Percentiles rank a stretch among this genome's conserved stretches.
Conservation (phyloP, 2,797 vertebrate species). For the Scleropages formosus region DNA sequence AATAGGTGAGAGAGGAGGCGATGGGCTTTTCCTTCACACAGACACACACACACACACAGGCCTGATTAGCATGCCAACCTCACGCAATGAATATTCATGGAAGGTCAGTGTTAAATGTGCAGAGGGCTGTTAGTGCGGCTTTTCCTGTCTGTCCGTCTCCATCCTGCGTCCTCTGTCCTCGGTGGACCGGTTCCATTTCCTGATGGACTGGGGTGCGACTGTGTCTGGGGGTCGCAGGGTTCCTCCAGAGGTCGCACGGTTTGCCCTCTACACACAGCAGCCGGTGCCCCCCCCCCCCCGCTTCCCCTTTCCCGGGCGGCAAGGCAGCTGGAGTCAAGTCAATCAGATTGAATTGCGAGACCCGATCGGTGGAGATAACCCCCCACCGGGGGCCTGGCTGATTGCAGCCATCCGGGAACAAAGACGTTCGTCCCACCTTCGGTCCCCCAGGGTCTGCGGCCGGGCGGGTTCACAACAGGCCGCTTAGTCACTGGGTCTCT, state of each 20-base stretch:
- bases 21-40: too few species aligned
- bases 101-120: constrained; percentile 55
- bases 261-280: neutral
- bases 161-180: neutral
- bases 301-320: too few species aligned
- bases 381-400: neutral
- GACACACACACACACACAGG: neutral
- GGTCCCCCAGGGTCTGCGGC: neutral
- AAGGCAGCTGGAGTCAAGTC: neutral
- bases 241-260: neutral
- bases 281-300: too few species aligned
- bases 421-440: neutral
- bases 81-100: constrained; percentile 56
- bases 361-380: constrained; percentile 12
- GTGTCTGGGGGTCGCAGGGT: neutral
- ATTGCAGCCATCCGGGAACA: neutral
- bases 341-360: constrained; percentile 3
- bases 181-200: neutral
- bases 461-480: neutral
- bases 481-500: too few species aligned
- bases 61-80: constrained; percentile 39
- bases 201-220: neutral
- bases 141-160: neutral
- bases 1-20: too few species aligned
- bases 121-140: constrained; percentile 36